Base-by-base conservation (phyloP, 2,888 invertebrate genomes). In the Drosophila setosimentum region DNA sequence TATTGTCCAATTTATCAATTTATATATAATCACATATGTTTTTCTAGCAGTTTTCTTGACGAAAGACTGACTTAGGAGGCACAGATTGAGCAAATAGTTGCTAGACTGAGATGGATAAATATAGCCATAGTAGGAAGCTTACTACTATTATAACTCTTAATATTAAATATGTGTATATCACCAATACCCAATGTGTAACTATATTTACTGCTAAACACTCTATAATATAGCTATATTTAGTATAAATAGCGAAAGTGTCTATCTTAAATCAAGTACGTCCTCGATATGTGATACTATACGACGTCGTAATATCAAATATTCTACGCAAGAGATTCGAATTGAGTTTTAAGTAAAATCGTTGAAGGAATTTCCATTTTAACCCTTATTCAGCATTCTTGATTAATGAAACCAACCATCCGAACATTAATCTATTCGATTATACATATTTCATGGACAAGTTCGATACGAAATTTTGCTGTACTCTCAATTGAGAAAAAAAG, bases 281-380 rank as follows among this genome's bases (percentile, higher is more conserved):
- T 62, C 61, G 48, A 68, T 58, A 37, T 72, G 73, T 76, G 73
- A 76, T 76, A 76, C 30, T 32, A 42, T 29, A 35, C 37, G 21
- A 45, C 11, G 55, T 61, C 45, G 48, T 61, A 18, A 57, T 37
- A 48, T 51, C 30, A 21, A 75, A 32, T 11, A 37, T 53, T 32
- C 45, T 13, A 40, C 18, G 42, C 35, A 51, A 24, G 24, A 24
- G 7, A 16, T 30, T 53, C 10, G 13, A 7, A 13, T 24, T 32
- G 13, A n/a, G 5, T 27, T n/a, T 13, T n/a, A 27, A 27, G n/a
- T 16, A 18, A 37, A 50, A 30, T 2, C 30, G n/a, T 29, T 42
- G 1, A 2, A 53, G 1, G 18, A 16, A 53, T 33, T 35, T 53
- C 18, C 5, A 24, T 42, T 16, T 42, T 2, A 68, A 24, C 21